Evolutionary conservation across 2,888 invertebrate genomes (phyloP).

Genomic region (Heteropelma amictum): DNA sequence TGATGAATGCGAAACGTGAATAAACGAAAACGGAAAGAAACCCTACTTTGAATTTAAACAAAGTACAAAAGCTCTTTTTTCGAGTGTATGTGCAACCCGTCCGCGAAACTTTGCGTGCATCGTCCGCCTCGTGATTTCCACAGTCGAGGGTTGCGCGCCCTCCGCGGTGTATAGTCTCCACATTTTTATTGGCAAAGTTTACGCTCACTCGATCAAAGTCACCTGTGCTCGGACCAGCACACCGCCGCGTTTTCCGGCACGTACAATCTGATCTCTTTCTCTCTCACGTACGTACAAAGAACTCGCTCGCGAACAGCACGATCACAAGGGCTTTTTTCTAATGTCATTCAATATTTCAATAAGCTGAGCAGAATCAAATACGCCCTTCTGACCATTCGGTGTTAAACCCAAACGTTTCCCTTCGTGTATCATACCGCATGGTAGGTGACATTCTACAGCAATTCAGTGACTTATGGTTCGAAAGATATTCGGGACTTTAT

Average conservation of each 20-base stretch:
- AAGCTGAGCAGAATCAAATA: too few species aligned
- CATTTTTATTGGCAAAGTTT: constrained; percentile 51
- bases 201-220: constrained; percentile 54
- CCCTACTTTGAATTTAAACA: constrained; percentile 19
- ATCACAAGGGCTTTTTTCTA: too few species aligned
- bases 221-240: constrained; percentile 29
- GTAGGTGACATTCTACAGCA: too few species aligned
- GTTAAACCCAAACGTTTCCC: too few species aligned
- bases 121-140: constrained; percentile 24
- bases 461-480: too few species aligned
- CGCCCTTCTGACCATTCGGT: too few species aligned
- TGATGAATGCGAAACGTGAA: not conserved
- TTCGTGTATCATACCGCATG: too few species aligned
- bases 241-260: constrained; percentile 8
- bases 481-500: too few species aligned
- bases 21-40: constrained; percentile 21
- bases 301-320: too few species aligned
- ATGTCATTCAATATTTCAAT: too few species aligned
- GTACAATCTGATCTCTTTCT: not conserved
- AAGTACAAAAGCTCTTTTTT: constrained; percentile 17
- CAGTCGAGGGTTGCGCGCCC: constrained; percentile 10
- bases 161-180: constrained; percentile 17
- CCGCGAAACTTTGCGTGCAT: not conserved
- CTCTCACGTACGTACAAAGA: not conserved
- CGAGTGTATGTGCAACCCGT: not conserved